These are phyloP conservation scores for Psylliodes chrysocephalus DNA, from an alignment of 2,888 invertebrate genomes.

Conservation along the genomic window DNA sequence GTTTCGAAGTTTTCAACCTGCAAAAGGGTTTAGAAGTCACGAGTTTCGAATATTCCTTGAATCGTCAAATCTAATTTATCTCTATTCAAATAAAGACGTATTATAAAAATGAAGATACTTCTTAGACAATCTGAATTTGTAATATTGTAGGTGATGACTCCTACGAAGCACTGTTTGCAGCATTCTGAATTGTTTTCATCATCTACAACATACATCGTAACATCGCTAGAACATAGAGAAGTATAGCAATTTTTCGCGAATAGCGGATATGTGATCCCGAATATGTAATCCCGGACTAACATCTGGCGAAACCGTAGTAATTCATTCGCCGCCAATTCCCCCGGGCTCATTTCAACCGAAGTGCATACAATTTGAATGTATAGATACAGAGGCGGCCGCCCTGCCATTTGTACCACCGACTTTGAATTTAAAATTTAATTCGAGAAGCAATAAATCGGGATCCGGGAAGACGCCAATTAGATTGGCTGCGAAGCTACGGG, in stretches of 20 bases:
- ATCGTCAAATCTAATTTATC: too few relatives aligned
- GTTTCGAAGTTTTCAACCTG: too few relatives aligned
- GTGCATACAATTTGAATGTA: constrained; percentile 22
- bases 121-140: too few relatives aligned
- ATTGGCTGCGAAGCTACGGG: constrained; percentile 44
- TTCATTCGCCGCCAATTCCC: constrained; percentile 44
- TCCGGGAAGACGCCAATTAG: constrained; percentile 52
- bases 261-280: constrained; percentile 19
- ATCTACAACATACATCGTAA: not conserved
- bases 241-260: constrained; percentile 11
- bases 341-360: constrained; percentile 39
- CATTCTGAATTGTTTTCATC: too few relatives aligned
- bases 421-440: constrained; percentile 57
- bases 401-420: constrained; percentile 46
- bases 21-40: too few relatives aligned
- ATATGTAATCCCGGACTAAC: constrained; percentile 22
- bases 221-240: constrained; percentile 13
- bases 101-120: too few relatives aligned
- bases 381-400: constrained; percentile 3
- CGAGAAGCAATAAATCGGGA: constrained; percentile 54
- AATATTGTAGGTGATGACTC: too few relatives aligned
- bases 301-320: constrained; percentile 47
- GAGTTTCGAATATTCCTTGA: too few relatives aligned
- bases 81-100: too few relatives aligned
- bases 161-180: too few relatives aligned